Conservation (phyloP, 2,113 vertebrate species). For the Dendrocopos noguchii region DNA sequence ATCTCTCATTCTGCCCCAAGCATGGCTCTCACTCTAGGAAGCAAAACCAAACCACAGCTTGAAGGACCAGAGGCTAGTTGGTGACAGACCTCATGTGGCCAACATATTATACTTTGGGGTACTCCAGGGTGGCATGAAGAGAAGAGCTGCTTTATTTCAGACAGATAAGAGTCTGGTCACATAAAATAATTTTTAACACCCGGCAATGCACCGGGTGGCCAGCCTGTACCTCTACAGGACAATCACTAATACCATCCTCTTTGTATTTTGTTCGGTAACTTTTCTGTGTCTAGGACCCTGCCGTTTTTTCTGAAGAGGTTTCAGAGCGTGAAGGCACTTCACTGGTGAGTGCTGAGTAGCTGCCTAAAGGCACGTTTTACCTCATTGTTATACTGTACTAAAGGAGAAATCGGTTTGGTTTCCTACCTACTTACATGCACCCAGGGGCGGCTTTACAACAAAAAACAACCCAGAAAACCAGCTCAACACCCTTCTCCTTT, state of each 20-base stretch:
- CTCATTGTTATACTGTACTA: not conserved
- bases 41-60: not conserved
- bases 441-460: not conserved
- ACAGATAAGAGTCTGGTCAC: not conserved
- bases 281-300: not conserved
- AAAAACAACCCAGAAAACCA: not conserved
- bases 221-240: not conserved
- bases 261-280: not conserved
- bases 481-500: not conserved
- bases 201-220: not conserved
- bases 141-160: not conserved
- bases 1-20: constrained; percentile 83
- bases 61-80: not conserved
- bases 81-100: not conserved
- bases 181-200: not conserved
- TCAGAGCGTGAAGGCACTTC: not conserved
- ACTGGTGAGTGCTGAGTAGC: not conserved
- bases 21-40: constrained; percentile 74
- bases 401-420: not conserved
- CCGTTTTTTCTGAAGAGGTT: not conserved
- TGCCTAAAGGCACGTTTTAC: constrained; percentile 17
- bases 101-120: not conserved
- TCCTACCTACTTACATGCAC: not conserved
- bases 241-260: not conserved
- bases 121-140: not conserved